A percentile compares a stretch with the other conserved stretches of the same genome.
Conservation (phyloP, 2,797 vertebrate genomes). For the Gobionotothen gibberifrons region DNA sequence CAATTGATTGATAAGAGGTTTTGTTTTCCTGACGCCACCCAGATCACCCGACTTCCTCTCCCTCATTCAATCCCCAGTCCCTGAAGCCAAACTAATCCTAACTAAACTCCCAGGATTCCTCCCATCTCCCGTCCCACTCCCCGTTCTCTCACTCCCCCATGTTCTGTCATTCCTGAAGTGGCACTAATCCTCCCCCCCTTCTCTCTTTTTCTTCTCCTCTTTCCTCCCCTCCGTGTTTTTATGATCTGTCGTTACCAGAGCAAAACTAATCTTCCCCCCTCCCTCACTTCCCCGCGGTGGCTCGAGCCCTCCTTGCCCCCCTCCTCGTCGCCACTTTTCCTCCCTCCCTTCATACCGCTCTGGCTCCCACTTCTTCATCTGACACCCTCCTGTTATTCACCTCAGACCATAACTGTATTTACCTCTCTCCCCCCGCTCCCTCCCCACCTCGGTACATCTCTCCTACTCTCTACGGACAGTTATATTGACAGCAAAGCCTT, state of each 20-base stretch:
- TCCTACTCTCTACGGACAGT: constrained; percentile 34
- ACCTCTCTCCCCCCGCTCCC: constrained; percentile 37
- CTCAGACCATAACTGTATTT: constrained; percentile 71
- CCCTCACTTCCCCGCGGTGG: constrained; percentile 20
- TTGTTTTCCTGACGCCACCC: constrained; percentile 76
- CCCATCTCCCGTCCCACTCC: constrained; percentile 67
- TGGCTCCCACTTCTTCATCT: constrained; percentile 45
- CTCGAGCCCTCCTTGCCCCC: constrained; percentile 26
- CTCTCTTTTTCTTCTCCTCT: constrained; percentile 78
- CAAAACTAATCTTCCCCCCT: constrained; percentile 81
- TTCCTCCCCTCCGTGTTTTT: constrained; percentile 80
- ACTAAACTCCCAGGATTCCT: constrained; percentile 82
- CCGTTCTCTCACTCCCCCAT: constrained; percentile 63
- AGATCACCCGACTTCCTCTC: constrained; percentile 70
- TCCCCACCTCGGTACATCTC: constrained; percentile 30
- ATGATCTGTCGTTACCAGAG: constrained; percentile 84
- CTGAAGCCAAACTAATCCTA: constrained; percentile 84
- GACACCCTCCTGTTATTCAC: constrained; percentile 68
- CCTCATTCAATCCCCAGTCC: constrained; percentile 77
- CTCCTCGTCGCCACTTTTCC: constrained; percentile 15
- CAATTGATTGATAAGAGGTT: constrained; percentile 81
- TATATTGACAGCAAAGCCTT: constrained; percentile 58
- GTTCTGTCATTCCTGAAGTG: constrained; percentile 81
- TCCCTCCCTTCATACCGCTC: constrained; percentile 24
- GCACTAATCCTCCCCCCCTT: constrained; percentile 80